Evolutionary conservation across 2,113 vertebrate species (phyloP), one percentile per base, ranked within the genome.

Genomic region (Amia ocellicauda): DNA sequence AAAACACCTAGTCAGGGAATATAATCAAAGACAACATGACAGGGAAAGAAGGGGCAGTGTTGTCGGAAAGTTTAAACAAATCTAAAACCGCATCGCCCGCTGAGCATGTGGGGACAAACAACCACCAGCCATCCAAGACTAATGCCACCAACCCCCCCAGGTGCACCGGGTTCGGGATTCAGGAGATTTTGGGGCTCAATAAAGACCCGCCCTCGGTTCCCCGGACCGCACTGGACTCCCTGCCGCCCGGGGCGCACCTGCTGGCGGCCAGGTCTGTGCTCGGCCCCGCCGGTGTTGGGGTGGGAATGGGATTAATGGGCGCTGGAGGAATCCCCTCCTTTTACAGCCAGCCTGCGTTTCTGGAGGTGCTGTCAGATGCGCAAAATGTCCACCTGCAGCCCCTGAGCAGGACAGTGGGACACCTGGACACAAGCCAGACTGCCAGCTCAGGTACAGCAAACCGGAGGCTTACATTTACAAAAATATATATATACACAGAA

Each of bases 131-230:
- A 74, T 66, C 74, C 53, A 89, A 88, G 75, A 85, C 56, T 69
- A 61, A 58, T 70, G 72, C 69, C 24, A 70, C 83, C 73, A 80
- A 86, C 64, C 71, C 91, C 41, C 83, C 87, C 66, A 89, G 94
- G 81, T 97, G 94, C 91, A 98, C 96, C 3, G 94, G 96, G 23
- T 98, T 98, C 71, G 96, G 95, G 74, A 98, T 98, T 78, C 95
- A 98, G 84, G 96, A 98, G 89, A 97, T 98, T 54, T 80, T 98
- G 80, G 95, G 95, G 62, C 89, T 98, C 70, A 98, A 98, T 78
- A 98, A 97, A 85, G 95, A 98, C 75, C 92, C 93, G 19, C 85
- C 93, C 49, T 78, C 85, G 27, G 88, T 92, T 58, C 92, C 91
- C 7, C 88, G 90, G 74, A 88, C 74, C 51, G 74, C 89, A 66